Evolutionary conservation across 2,113 vertebrate genomes (phyloP), one percentile per base, ranked within the genome.

Genomic region (Rhagologus leucostigma): DNA sequence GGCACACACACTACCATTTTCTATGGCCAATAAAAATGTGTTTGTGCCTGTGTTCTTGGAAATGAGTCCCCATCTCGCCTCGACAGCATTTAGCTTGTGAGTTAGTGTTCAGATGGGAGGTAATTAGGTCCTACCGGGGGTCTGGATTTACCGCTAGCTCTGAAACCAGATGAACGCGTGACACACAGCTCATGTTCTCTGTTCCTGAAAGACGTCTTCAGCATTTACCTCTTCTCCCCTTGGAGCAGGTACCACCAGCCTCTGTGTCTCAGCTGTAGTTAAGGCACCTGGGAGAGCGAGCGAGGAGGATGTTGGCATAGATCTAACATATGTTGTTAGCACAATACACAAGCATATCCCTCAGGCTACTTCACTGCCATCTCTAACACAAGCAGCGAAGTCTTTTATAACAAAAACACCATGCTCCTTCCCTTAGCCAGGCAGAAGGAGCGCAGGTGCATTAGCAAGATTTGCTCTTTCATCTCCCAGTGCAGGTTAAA

Each of bases 11-110:
- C 73, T 89, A 94, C 94, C 90, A 89, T 84, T 93, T 76, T 96
- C 92, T 89, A 84, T 68, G 94, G 90, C 92, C 95, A 97, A 96
- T 96, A 96, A 95, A 96, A 95, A 96, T 68, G 85, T 94, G 92
- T 96, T 96, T 93, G 80, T 57, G 92, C 65, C 92, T 96, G 90
- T 94, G 74, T 95, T 93, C 95, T 79, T 94, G 86, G 92, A 95
- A 97, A 94, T 94, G 88, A 90, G 65, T 94, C 65, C 86, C 73
- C 57, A 57, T 93, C 83, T 90, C 77, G 75, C 92, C 80, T 93
- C 8, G 4, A 92, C 83, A 97, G 92, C 64, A 18, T 92, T 92
- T 92, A 93, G 76, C 57, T 92, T 78, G 94, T 89, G 73, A 95
- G 89, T 87, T 95, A 94, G 76, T 77, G 76, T 50, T 94, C 93